Evolutionary conservation across 2,113 vertebrate genomes (phyloP), one percentile per base, ranked within the genome.

Genomic region (Pterocles orientalis): DNA sequence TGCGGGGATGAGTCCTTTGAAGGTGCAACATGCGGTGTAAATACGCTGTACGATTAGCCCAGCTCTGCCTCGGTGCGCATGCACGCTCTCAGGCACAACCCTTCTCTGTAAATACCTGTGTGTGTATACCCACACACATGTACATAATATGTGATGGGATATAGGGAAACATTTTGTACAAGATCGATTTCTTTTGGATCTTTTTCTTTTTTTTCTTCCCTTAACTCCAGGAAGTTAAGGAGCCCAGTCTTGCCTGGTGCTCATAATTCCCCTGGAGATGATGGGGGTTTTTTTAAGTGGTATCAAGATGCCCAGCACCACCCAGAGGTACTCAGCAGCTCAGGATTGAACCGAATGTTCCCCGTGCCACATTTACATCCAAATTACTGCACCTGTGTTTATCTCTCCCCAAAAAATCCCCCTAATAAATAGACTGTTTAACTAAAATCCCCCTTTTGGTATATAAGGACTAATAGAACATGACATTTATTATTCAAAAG

Each of bases 101-200:
- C 60, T 20, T 48, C 24, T 45, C 56, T 15, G 1, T 5, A 21
- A 16, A 14, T 10, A 10, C 1, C 3, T 3, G 7, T 19, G 19
- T 20, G 31, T 13, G 12, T 7, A 25, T 8, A 6, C 18, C 24
- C 41, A 7, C 71, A 13, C 2, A 41, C n/a, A 1, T 7, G 15
- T 3, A 12, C 41, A 2, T 26, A 10, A 10, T 1, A 12, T 12
- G 29, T 4, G 48, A 8, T 8, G 34, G 43, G 18, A 4, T 1
- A 18, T 2, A 29, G 62, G 58, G 14, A 5, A 23, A 26, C 26
- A 3, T 1, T 6, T 0, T 9, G 1, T 7, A 0, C 1, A 3
- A 2, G 8, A 5, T 3, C 1, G 0, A 2, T 60, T 68, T 34
- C 65, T n/a, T 20, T 6, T 6, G 33, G 17, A 4, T 26, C 33